Conservation (phyloP, 2,888 invertebrate species). For the Eucriotettix oculatus region DNA sequence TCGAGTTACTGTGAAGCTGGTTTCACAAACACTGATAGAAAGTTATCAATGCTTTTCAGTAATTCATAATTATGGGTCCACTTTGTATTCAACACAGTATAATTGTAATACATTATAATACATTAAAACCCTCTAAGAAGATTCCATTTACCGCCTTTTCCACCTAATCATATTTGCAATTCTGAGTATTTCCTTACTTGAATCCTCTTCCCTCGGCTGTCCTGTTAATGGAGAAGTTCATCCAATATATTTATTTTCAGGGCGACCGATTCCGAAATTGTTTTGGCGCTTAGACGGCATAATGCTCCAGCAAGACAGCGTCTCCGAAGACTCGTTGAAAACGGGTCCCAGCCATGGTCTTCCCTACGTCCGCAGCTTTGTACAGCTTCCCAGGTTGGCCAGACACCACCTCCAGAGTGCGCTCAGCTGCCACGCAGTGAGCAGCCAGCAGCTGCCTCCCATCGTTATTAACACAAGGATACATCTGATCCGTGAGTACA, state of each 20-base stretch:
- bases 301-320: slow-evolving; percentile 20
- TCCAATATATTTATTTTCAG: slow-evolving; percentile 24
- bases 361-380: not conserved
- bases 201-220: too few species aligned
- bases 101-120: too few species aligned
- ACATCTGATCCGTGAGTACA: not conserved
- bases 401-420: not conserved
- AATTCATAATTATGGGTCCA: too few species aligned
- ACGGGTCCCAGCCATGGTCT: not conserved
- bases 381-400: not conserved
- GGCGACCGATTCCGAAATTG: slow-evolving; percentile 53
- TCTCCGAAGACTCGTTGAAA: not conserved
- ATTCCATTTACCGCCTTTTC: too few species aligned
- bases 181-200: too few species aligned
- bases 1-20: too few species aligned
- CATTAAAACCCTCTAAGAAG: too few species aligned
- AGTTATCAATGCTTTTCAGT: too few species aligned
- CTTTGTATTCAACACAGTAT: too few species aligned
- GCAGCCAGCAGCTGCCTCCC: not conserved
- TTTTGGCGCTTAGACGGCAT: slow-evolving; percentile 65
- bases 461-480: not conserved
- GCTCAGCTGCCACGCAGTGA: not conserved
- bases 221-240: too few species aligned
- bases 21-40: too few species aligned
- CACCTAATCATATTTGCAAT: too few species aligned